Evolutionary conservation across 2,797 vertebrate species (phyloP).

Genomic region (Gambusia yucatana): DNA sequence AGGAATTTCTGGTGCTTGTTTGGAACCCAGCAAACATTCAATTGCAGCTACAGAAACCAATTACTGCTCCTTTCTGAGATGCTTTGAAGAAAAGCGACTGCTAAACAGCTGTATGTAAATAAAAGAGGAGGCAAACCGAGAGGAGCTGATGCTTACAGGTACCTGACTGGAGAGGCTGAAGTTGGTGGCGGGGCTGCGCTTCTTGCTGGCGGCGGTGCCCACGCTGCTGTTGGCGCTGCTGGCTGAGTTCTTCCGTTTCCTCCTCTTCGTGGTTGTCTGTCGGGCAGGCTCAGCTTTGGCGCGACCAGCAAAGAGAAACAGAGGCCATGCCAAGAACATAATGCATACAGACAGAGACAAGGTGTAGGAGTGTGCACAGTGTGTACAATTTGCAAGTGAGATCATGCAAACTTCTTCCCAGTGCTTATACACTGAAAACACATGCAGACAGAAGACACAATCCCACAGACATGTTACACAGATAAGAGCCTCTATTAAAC

Average conservation of each 20-base stretch:
- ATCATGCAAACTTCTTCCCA: background rate
- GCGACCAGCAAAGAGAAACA: constrained; percentile 76
- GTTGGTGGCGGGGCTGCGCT: constrained; percentile 92
- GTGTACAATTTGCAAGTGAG: constrained; percentile 17
- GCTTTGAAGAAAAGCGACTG: background rate
- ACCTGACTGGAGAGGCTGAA: constrained; percentile 99
- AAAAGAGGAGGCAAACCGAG: constrained; percentile 69
- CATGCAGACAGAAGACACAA: constrained; percentile 8
- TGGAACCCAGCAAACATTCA: constrained; percentile 39
- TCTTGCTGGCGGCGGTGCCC: constrained; percentile 92
- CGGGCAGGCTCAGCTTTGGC: constrained; percentile 94
- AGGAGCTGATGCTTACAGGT: constrained; percentile 97
- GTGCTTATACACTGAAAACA: background rate
- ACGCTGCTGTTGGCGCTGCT: constrained; percentile 97
- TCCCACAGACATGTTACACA: constrained; percentile 16
- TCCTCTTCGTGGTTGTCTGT: constrained; percentile 96
- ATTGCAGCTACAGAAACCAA: constrained; percentile 16
- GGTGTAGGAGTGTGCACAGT: constrained; percentile 45
- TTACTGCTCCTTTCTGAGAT: background rate
- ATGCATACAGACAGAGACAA: constrained; percentile 70
- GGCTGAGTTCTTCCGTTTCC: constrained; percentile 99
- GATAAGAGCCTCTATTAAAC: constrained; percentile 29
- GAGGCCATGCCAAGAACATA: constrained; percentile 76
- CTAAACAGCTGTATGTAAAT: constrained; percentile 13
- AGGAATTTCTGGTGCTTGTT: constrained; percentile 31